Percentiles rank a stretch among this genome's conserved stretches.
phyloP scores from a whole-genome alignment of 2,113 vertebrate genomes.

The Dipodomys ordii region DNA sequence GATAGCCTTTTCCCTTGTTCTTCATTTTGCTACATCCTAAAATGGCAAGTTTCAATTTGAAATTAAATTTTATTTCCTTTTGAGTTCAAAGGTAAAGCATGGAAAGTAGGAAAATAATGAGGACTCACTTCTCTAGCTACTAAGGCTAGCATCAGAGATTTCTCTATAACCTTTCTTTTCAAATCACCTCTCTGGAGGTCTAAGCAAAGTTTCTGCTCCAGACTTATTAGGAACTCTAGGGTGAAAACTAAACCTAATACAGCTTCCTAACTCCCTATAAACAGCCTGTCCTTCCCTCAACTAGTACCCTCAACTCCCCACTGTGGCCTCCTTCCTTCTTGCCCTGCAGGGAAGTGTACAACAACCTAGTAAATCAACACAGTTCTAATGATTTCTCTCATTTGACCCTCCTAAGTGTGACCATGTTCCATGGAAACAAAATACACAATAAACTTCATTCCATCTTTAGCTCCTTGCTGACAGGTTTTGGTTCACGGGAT shows the following conservation, averaged over 20 bases:
- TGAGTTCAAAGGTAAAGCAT: conserved; percentile 48
- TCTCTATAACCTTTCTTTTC: conserved; percentile 30
- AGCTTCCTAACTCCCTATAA: not conserved
- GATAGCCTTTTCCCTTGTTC: not conserved
- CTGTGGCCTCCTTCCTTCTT: conserved; percentile 56
- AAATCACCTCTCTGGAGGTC: conserved; percentile 54
- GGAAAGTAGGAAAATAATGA: not conserved
- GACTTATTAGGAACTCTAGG: conserved; percentile 24
- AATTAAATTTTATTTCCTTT: conserved; percentile 54
- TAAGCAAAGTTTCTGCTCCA: conserved; percentile 64
- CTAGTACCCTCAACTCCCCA: conserved; percentile 43
- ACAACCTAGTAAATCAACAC: conserved; percentile 93
- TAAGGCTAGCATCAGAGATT: conserved; percentile 23
- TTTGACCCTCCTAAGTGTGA: conserved; percentile 92
- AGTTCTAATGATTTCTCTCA: conserved; percentile 94
- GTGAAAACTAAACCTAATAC: not conserved
- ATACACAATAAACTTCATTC: conserved; percentile 92
- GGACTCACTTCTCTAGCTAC: not conserved
- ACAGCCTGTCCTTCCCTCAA: conserved; percentile 33
- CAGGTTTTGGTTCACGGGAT: conserved; percentile 95
- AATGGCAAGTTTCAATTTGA: conserved; percentile 18
- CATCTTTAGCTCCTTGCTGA: conserved; percentile 91
- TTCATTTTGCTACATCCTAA: conserved; percentile 23
- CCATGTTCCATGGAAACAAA: conserved; percentile 90
- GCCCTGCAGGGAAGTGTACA: conserved; percentile 82